Base-by-base conservation (phyloP, 2,113 vertebrate species). In the Clarias macrocephalus region DNA sequence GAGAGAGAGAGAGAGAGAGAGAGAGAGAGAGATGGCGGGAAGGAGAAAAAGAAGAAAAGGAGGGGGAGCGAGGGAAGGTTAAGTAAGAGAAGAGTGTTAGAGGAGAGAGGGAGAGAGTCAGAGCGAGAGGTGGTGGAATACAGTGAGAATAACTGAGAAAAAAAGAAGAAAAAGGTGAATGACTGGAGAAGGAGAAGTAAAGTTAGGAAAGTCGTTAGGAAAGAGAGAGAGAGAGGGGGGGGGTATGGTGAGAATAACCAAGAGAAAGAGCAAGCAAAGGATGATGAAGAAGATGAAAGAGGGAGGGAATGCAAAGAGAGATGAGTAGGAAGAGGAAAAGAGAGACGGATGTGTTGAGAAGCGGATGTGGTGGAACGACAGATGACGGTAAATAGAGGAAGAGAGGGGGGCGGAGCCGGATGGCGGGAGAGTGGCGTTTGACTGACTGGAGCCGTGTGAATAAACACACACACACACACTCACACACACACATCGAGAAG, bases 131-230 rank as follows among this genome's bases (percentile, higher is more conserved):
- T 28, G 66, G 21, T 25, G 42, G 33, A 70, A 37, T 3, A 70
- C 1, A 5, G 5, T 33, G 13, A 13, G 5, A 37, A n/a, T 54
- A 48, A 48, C 48, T 1, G 21, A 52, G 23, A 77, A 25, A 77
- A 30, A 13, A 19, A 37, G 72, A 56, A 48, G 60, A 12, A 66
- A 28, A n/a, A 66, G 10, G 23, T 11, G 15, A n/a, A 66, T 12
- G 12, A 0, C 3, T 12, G 86, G 60, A 88, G 12, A 28, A 28
- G 80, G 52, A 88, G 12, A 28, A 28, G 80, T 56, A 87, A 88
- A 65, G 15, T 21, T 89, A 86, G 79, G 89, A 92, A 12, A 30
- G 3, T 73, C 15, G 37, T 5, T 59, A 73, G 90, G 85, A 42
- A 68, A 87, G 84, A 16, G 85, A 18, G 60, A 82, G 66, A 68